phyloP scores from a whole-genome alignment of 2,113 vertebrate species.

The Eidolon helvum region DNA sequence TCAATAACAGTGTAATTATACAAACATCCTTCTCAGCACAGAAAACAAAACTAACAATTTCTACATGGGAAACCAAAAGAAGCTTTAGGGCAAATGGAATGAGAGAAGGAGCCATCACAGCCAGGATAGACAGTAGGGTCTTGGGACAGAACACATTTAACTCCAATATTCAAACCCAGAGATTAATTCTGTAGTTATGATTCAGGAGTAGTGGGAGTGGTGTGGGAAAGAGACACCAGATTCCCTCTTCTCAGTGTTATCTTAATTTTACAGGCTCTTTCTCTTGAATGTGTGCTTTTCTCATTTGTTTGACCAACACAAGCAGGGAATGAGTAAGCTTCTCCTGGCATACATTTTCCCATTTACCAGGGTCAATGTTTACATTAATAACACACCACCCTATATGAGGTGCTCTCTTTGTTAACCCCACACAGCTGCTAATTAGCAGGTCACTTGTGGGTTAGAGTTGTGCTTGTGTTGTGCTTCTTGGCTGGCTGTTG shows the following conservation, averaged over 20 bases:
- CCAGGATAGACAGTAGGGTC: not conserved
- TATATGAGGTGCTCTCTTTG: slow-evolving; percentile 50
- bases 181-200: slow-evolving; percentile 47
- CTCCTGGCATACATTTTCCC: slow-evolving; percentile 80
- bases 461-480: slow-evolving; percentile 76
- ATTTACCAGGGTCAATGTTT: slow-evolving; percentile 76
- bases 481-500: slow-evolving; percentile 70
- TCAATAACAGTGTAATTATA: not conserved
- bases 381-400: not conserved
- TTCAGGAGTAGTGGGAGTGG: slow-evolving; percentile 38
- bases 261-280: slow-evolving; percentile 37
- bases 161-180: slow-evolving; percentile 24
- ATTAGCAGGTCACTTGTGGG: slow-evolving; percentile 84
- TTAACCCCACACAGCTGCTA: slow-evolving; percentile 82
- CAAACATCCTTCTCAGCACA: not conserved
- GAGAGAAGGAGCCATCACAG: not conserved
- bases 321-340: slow-evolving; percentile 74
- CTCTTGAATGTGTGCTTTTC: slow-evolving; percentile 26
- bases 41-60: not conserved
- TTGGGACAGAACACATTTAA: not conserved
- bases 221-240: not conserved
- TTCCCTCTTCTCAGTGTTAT: not conserved
- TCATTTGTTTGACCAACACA: slow-evolving; percentile 63
- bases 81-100: not conserved
- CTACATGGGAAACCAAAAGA: not conserved